phyloP scores from a whole-genome alignment of 2,113 vertebrate genomes.

The Pandion haliaetus region DNA sequence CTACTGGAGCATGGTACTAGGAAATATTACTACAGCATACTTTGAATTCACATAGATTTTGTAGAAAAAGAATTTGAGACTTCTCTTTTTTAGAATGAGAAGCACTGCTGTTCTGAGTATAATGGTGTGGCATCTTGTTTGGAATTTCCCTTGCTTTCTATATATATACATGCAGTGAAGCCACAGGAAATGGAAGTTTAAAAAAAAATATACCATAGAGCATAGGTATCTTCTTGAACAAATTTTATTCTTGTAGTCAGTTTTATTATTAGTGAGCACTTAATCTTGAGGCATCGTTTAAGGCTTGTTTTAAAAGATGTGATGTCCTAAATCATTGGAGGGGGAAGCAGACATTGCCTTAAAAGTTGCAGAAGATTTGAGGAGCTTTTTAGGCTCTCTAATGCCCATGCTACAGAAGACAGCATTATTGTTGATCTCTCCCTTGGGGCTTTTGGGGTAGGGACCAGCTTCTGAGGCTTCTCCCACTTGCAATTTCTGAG shows the following conservation, averaged over 20 bases:
- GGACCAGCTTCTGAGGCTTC: not conserved
- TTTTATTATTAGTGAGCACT: slow-evolving; percentile 45
- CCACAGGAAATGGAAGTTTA: slow-evolving; percentile 66
- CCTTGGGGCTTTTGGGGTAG: not conserved
- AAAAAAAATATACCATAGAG: slow-evolving; percentile 26
- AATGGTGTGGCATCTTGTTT: slow-evolving; percentile 40
- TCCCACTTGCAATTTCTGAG: not conserved
- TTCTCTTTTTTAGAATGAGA: slow-evolving; percentile 60
- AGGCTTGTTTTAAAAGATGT: not conserved
- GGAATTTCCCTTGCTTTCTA: slow-evolving; percentile 71
- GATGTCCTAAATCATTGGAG: not conserved
- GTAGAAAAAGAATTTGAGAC: slow-evolving; percentile 47
- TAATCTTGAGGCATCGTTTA: not conserved
- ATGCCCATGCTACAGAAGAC: not conserved
- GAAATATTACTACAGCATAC: slow-evolving; percentile 17
- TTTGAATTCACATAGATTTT: slow-evolving; percentile 65
- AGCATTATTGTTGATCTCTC: not conserved
- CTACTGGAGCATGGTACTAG: not conserved
- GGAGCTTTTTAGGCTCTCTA: not conserved
- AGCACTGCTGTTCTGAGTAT: slow-evolving; percentile 42
- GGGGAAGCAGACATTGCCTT: not conserved
- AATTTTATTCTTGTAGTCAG: slow-evolving; percentile 12
- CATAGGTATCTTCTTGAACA: slow-evolving; percentile 41
- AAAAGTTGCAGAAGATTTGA: not conserved
- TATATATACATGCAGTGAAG: slow-evolving; percentile 41